These are phyloP conservation scores for Chaetoderma sp. DNA, from an alignment of 2,888 invertebrate genomes.

Conservation along the genomic window DNA sequence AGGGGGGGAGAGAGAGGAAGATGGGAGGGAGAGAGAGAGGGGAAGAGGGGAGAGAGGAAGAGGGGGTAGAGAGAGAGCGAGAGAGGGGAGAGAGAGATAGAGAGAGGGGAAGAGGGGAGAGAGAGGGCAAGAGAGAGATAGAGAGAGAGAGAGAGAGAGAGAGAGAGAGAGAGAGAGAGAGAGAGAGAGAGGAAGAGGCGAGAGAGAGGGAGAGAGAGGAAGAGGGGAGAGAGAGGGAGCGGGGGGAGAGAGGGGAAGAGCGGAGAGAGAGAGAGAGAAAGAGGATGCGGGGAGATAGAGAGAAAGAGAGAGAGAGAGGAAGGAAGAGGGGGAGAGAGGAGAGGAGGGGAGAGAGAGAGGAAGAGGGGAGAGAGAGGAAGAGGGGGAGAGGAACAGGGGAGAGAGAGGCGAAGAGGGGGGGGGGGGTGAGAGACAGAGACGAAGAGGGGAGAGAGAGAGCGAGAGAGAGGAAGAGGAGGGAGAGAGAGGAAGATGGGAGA, in stretches of 20 bases:
- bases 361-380: not conserved
- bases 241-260: not conserved
- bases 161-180: not conserved
- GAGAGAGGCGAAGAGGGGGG: too few relatives aligned
- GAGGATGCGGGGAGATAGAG: not conserved
- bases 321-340: not conserved
- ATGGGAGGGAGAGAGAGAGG: conserved; percentile 33
- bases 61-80: too few relatives aligned
- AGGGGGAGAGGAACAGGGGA: too few relatives aligned
- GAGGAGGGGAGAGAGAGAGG: not conserved
- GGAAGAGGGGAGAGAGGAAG: conserved; percentile 1
- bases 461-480: too few relatives aligned
- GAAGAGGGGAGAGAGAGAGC: too few relatives aligned
- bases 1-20: too few relatives aligned
- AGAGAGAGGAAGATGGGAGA: too few relatives aligned
- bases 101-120: conserved; percentile 3
- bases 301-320: not conserved
- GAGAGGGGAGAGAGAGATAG: too few relatives aligned
- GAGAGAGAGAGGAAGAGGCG: not conserved
- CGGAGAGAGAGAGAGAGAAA: not conserved
- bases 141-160: too few relatives aligned
- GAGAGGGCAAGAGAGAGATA: too few relatives aligned
- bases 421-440: not conserved
- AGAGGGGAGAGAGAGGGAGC: not conserved
- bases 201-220: too few relatives aligned